Base-by-base conservation (phyloP, 2,888 invertebrate genomes). In the Nymphalis polychloros region DNA sequence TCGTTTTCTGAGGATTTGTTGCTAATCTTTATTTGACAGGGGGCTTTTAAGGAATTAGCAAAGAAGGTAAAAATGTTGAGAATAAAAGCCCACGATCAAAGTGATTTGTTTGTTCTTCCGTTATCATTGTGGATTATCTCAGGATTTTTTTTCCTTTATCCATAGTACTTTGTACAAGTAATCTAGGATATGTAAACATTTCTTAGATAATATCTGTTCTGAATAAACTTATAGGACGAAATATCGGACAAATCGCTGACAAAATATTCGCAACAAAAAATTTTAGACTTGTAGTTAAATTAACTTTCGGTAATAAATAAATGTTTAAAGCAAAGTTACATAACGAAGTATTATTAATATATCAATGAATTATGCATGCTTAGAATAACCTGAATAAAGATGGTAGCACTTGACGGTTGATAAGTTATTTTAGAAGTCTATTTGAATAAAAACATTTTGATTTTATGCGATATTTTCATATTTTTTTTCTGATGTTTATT, bases 21-120 rank as follows among this genome's bases (percentile, higher is more conserved):
- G 64, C 63, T 69, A 72, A 75, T 68, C 73, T 72, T 67, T 74
- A 75, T 72, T 74, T 72, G 70, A 66, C 68, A 66, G 69, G 60
- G 63, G 71, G 72, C 73, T 74, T 73, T 74, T 69, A 70, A 71
- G 73, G 74, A 73, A 74, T 75, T 73, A 74, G 68, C 70, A 63
- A 71, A 52, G 52, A 67, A 70, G 71, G 68, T 72, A 72, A 74
- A 75, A 72, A 68, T 71, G 57, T 63, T 41, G 68, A 65, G 69
- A 65, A 74, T 65, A 64, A 62, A 70, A 65, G 71, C 65, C 61
- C 64, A 27, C 68, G 67, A 69, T 75, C 69, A 73, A 73, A 71
- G 70, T 52, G 60, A 69, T 59, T 72, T 68, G 52, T 69, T 61
- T 72, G 64, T 67, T 59, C 59, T 59, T 41, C 64, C 59, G 71